Conservation (phyloP, 2,888 invertebrate genomes). For the Pteria penguin region DNA sequence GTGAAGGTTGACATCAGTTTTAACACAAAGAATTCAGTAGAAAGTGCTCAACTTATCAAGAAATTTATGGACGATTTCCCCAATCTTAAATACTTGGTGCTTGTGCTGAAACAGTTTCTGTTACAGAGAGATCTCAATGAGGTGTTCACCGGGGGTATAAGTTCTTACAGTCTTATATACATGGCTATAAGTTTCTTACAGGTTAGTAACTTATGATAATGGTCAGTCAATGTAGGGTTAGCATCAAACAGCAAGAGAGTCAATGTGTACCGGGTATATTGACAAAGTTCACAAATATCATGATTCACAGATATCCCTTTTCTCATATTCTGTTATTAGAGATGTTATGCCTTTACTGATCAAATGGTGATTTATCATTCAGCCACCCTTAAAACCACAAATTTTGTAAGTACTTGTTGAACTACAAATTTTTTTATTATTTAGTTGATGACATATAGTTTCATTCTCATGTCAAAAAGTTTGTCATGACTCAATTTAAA, state of each 20-base stretch:
- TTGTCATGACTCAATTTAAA: no score
- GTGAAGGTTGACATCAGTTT: constrained; percentile 98
- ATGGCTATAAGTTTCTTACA: constrained; percentile 98
- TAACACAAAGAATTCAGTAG: constrained; percentile 98
- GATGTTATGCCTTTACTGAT: no score
- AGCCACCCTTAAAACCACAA: no score
- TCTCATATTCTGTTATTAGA: background rate
- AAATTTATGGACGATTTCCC: constrained; percentile 93
- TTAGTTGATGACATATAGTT: no score
- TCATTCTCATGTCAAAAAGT: no score
- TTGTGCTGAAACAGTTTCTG: constrained; percentile 99
- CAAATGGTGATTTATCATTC: no score
- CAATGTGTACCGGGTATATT: background rate
- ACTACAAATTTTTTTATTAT: no score
- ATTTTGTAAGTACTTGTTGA: no score
- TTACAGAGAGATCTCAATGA: constrained; percentile 98
- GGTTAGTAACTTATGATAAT: constrained; percentile 81
- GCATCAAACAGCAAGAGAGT: no score
- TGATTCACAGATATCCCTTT: background rate
- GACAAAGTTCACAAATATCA: background rate
- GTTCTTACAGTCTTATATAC: constrained; percentile 98
- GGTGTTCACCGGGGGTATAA: constrained; percentile 99
- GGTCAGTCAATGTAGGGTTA: no score
- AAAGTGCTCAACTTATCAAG: constrained; percentile 94
- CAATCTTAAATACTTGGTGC: constrained; percentile 94